Percentiles rank a stretch among this genome's conserved stretches.
Evolutionary conservation across 1,140 invertebrate species (phyloP).

Genomic region (Mactra quadrangularis): DNA sequence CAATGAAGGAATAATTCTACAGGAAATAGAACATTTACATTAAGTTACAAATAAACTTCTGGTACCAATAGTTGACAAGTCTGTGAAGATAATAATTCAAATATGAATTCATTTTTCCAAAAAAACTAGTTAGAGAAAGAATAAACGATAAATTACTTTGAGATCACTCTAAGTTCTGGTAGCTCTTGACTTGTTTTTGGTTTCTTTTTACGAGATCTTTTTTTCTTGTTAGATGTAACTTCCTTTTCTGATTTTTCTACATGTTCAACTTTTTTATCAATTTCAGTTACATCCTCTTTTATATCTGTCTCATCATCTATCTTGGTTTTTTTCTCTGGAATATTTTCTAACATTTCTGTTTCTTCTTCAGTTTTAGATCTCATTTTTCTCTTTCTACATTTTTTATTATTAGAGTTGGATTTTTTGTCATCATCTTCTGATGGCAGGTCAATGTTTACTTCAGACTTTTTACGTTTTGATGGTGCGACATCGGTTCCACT

Average conservation of each 20-base stretch:
- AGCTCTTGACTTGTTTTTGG: slow-evolving; percentile 64
- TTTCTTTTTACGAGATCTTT: slow-evolving; percentile 65
- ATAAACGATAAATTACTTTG: too few relatives aligned
- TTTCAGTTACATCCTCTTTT: slow-evolving; percentile 6
- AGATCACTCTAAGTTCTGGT: slow-evolving; percentile 71
- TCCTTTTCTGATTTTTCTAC: slow-evolving; percentile 22
- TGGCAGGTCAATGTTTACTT: slow-evolving; percentile 22
- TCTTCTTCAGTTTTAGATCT: slow-evolving; percentile 28
- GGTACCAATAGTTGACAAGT: too few relatives aligned
- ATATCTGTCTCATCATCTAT: slow-evolving; percentile 8
- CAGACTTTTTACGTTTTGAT: slow-evolving; percentile 40
- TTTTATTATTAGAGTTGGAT: slow-evolving; percentile 19
- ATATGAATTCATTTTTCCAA: too few relatives aligned
- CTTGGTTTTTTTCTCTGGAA: slow-evolving; percentile 34
- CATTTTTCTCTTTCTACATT: slow-evolving; percentile 48
- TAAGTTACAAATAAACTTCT: too few relatives aligned
- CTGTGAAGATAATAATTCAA: too few relatives aligned
- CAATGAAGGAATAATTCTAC: too few relatives aligned
- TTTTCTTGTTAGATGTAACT: slow-evolving; percentile 60
- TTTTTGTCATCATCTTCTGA: slow-evolving; percentile 20
- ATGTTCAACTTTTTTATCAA: slow-evolving; percentile 21
- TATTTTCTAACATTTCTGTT: slow-evolving; percentile 42
- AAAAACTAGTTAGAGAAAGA: too few relatives aligned
- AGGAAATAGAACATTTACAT: too few relatives aligned
- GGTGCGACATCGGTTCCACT: slow-evolving; percentile 13